Conservation (phyloP, 1,140 invertebrate species). For the Dendrolimus kikuchii region DNA sequence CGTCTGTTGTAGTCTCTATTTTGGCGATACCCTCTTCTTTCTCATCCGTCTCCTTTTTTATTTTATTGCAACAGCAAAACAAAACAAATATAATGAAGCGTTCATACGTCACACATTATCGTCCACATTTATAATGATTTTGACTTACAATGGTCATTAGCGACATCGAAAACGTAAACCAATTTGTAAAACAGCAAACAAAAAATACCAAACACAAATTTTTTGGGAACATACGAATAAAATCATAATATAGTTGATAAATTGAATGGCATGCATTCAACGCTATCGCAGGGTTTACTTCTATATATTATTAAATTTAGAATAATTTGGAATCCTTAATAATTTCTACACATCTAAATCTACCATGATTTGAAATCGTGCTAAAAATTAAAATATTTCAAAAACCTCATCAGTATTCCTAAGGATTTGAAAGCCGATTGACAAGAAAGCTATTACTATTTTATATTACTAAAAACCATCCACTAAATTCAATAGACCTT, state of each 20-base stretch:
- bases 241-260: not conserved
- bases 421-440: too few relatives aligned
- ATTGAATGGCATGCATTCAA: constrained; percentile 8
- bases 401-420: too few relatives aligned
- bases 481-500: too few relatives aligned
- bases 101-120: constrained; percentile 27
- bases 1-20: constrained; percentile 60
- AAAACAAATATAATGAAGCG: constrained; percentile 58
- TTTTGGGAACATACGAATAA: not conserved
- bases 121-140: constrained; percentile 16
- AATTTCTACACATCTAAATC: too few relatives aligned
- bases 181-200: constrained; percentile 29
- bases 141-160: constrained; percentile 20
- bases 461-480: too few relatives aligned
- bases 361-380: too few relatives aligned
- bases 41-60: constrained; percentile 39
- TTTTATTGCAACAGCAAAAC: constrained; percentile 61
- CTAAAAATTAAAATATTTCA: too few relatives aligned
- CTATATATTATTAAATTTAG: too few relatives aligned
- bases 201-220: constrained; percentile 10
- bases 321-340: too few relatives aligned
- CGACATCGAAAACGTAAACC: constrained; percentile 42
- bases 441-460: too few relatives aligned
- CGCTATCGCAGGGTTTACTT: not conserved
- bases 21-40: constrained; percentile 52